phyloP scores from a whole-genome alignment of 2,113 vertebrate species.

The Ursus arctos region DNA sequence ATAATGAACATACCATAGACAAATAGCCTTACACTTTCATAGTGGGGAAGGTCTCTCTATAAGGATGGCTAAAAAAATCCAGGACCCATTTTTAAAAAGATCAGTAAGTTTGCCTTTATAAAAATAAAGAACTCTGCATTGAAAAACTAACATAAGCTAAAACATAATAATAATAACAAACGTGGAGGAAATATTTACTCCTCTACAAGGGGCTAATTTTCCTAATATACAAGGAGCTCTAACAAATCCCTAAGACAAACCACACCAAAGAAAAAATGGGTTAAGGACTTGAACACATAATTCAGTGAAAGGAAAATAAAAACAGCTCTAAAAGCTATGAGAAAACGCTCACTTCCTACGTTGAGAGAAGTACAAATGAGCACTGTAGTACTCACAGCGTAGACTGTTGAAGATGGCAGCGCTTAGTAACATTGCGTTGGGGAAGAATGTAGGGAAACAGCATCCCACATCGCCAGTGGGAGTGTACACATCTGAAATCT shows the following conservation, averaged over 20 bases:
- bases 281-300: neutral
- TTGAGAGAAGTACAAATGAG: neutral
- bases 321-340: neutral
- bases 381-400: accelerated
- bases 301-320: neutral
- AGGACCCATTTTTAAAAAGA: neutral
- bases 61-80: neutral
- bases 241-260: neutral
- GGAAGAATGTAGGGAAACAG: neutral
- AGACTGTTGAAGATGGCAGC: neutral
- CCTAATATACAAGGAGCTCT: neutral
- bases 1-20: neutral
- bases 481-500: neutral
- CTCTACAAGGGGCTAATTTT: neutral
- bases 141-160: neutral
- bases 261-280: neutral
- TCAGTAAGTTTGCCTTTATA: neutral
- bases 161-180: neutral
- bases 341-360: neutral
- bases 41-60: neutral
- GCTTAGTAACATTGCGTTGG: too few species aligned
- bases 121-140: neutral
- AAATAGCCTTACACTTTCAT: neutral
- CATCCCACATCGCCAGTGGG: accelerated
- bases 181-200: neutral